phyloP scores from a whole-genome alignment of 2,888 invertebrate species.

The Sinhomidia bicolor region DNA sequence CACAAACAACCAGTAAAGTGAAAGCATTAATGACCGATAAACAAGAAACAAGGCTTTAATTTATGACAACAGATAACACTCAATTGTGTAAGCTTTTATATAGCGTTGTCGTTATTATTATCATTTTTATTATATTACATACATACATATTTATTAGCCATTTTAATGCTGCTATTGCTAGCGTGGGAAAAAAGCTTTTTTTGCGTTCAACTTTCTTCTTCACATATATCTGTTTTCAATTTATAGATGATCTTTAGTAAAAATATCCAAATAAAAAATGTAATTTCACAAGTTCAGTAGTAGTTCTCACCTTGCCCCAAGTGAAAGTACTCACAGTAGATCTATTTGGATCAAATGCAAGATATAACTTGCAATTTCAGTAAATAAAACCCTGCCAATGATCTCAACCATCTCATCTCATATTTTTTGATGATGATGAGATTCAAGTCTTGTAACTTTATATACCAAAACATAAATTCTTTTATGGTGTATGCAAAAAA shows the following conservation, averaged over 20 bases:
- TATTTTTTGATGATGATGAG: background rate
- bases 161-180: conserved; percentile 5
- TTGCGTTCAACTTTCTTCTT: background rate
- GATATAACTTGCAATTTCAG: background rate
- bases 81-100: background rate
- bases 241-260: background rate
- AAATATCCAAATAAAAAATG: background rate
- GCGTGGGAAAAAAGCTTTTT: conserved; percentile 3
- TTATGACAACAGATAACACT: background rate
- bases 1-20: background rate
- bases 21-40: background rate
- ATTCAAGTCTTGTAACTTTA: conserved; percentile 42
- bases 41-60: background rate
- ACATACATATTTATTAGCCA: background rate
- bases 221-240: background rate
- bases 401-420: conserved; percentile 67
- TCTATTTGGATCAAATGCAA: background rate
- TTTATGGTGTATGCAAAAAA: background rate
- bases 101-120: background rate
- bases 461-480: background rate
- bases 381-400: conserved; percentile 25
- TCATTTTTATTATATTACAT: no score
- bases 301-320: background rate
- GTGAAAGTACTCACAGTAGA: background rate
- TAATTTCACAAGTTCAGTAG: background rate